Conservation (phyloP, 2,888 invertebrate species). For the Trissolcus japonicus region DNA sequence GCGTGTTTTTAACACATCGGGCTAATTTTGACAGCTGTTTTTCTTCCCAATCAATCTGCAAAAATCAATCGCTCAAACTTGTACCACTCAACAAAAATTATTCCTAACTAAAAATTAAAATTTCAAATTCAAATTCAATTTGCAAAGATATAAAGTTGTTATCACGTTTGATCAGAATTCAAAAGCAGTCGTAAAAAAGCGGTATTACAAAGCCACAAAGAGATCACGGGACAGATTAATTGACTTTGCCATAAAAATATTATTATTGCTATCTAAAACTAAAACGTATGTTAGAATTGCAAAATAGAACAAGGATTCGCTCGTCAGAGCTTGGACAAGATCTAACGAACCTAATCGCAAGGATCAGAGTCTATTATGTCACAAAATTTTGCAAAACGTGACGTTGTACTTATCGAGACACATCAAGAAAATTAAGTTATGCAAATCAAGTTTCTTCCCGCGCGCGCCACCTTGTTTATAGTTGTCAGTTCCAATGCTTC, state of each 20-base stretch:
- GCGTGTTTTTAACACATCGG: slow-evolving; percentile 31
- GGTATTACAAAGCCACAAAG: no score
- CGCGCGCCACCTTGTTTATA: slow-evolving; percentile 1
- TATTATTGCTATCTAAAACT: not conserved
- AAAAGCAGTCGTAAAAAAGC: no score
- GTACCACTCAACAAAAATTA: no score
- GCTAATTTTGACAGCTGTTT: slow-evolving; percentile 31
- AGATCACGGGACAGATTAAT: slow-evolving; percentile 16
- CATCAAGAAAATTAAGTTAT: no score
- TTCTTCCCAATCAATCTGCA: slow-evolving; percentile 14
- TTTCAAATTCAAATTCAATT: no score
- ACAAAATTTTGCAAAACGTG: not conserved
- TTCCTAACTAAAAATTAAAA: no score
- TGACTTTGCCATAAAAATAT: slow-evolving; percentile 15
- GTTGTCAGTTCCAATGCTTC: no score
- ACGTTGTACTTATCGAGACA: not conserved
- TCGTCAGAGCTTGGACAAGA: slow-evolving; percentile 1
- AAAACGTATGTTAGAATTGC: no score
- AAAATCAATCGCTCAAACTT: not conserved
- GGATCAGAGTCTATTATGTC: not conserved
- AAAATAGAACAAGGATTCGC: slow-evolving; percentile 19
- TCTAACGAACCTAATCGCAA: slow-evolving; percentile 1
- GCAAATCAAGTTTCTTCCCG: slow-evolving; percentile 6
- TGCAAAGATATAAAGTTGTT: no score
- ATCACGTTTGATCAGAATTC: no score